These are phyloP conservation scores for Pungitius pungitius DNA, from an alignment of 2,113 vertebrate species.

Conservation along the genomic window DNA sequence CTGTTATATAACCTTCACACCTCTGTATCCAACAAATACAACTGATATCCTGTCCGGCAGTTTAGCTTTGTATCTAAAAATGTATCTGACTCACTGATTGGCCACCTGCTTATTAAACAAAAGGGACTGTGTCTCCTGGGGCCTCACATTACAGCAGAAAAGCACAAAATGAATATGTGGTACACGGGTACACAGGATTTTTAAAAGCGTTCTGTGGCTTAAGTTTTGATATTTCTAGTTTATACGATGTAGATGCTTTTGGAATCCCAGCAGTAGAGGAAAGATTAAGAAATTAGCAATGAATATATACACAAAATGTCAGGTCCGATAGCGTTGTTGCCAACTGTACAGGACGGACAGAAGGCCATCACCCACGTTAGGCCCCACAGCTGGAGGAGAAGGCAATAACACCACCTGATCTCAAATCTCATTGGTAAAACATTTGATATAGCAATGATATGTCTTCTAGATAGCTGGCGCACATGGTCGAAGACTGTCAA, in stretches of 20 bases:
- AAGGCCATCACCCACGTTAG: neutral
- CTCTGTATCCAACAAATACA: neutral
- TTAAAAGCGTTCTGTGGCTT: neutral
- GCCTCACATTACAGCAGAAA: neutral
- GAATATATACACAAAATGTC: neutral
- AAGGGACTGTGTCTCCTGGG: conserved; percentile 3
- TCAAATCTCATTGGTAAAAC: neutral
- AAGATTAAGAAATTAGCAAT: neutral
- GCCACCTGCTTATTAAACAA: conserved; percentile 25
- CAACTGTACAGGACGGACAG: neutral
- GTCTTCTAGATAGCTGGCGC: neutral
- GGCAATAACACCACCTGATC: neutral
- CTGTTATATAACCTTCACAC: conserved; percentile 28
- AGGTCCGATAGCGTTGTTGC: neutral
- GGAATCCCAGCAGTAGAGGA: neutral
- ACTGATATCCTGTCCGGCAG: neutral
- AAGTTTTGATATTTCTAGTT: neutral
- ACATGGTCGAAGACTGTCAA: neutral
- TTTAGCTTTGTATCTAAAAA: conserved; percentile 8
- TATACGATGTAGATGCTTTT: neutral
- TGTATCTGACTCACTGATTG: neutral
- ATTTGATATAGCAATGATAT: neutral
- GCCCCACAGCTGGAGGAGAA: neutral
- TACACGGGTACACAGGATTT: no score
- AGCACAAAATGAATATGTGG: neutral